Conservation (phyloP, 2,113 vertebrate species). For the Micromys minutus region DNA sequence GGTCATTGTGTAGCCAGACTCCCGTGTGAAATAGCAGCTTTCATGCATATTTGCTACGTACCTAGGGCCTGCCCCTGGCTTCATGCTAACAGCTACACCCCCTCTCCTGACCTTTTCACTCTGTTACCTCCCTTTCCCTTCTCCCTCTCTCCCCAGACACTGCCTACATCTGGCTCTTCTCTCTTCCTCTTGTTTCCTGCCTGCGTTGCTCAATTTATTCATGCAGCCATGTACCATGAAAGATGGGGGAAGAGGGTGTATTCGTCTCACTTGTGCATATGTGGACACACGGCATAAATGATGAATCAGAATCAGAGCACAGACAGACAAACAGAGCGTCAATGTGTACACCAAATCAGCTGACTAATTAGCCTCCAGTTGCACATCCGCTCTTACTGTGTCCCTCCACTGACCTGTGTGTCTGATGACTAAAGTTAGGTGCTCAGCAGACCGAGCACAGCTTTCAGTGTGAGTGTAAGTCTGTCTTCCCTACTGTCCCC, state of each 20-base stretch:
- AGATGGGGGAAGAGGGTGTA: not conserved
- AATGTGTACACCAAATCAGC: not conserved
- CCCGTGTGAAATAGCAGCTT: not conserved
- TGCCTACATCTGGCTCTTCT: not conserved
- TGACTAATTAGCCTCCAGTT: not conserved
- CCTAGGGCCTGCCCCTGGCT: not conserved
- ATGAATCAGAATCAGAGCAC: not conserved
- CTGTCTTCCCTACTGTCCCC: not conserved
- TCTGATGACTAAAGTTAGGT: not conserved
- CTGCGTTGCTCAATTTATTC: slow-evolving; percentile 11
- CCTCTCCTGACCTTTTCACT: not conserved
- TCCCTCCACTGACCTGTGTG: not conserved
- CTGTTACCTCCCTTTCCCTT: not conserved
- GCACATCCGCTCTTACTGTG: not conserved
- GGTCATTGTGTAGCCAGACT: not conserved
- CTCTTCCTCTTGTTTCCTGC: not conserved
- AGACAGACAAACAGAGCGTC: not conserved
- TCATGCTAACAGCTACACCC: not conserved
- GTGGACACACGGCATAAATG: not conserved
- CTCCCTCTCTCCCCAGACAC: not conserved
- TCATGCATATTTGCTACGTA: not conserved
- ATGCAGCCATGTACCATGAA: not conserved
- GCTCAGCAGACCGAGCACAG: not conserved
- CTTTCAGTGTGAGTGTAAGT: not conserved
- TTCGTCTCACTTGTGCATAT: not conserved